Evolutionary conservation across 2,113 vertebrate species (phyloP), one percentile per base, ranked within the genome.

Genomic region (Columba livia): DNA sequence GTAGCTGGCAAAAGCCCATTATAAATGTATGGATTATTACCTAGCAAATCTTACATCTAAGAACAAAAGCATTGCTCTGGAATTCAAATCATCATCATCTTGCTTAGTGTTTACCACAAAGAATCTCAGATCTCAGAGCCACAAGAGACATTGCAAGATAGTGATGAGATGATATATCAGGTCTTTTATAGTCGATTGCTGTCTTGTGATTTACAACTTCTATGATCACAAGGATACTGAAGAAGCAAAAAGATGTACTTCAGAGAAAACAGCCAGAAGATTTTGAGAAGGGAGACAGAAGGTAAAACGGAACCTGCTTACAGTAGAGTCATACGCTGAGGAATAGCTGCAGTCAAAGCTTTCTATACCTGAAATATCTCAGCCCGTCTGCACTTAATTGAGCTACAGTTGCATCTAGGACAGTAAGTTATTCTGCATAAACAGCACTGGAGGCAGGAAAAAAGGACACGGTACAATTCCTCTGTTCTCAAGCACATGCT

Each of bases 171-270:
- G 21, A 67, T 10, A 28, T 21, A 38, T 5, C 21, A 24, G 24
- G 25, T 70, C n/a, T 66, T 57, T 72, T 70, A 66, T 47, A 65
- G 4, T 3, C 0, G 0, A 36, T 21, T 77, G 70, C 21, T 29
- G 9, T 53, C 29, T 40, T 51, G 38, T 9, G 11, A 78, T 62
- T 85, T 77, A 47, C n/a, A 79, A 12, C 66, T 88, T 93, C 58
- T 25, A 64, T 21, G 25, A 53, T 44, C 67, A 75, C 54, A 62
- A 20, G 18, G 19, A 19, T 36, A 66, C 28, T 58, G 40, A 78
- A 88, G 25, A 65, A 97, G 23, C 47, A 94, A 4, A 40, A 48
- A 77, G 23, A 12, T 29, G 5, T 28, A 60, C 51, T 90, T 71
- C 10, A 83, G 23, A 89, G 36, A 87, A 77, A 88, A 58, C 2